Base-by-base conservation (phyloP, 1,140 invertebrate genomes). In the Littorina saxatilis region DNA sequence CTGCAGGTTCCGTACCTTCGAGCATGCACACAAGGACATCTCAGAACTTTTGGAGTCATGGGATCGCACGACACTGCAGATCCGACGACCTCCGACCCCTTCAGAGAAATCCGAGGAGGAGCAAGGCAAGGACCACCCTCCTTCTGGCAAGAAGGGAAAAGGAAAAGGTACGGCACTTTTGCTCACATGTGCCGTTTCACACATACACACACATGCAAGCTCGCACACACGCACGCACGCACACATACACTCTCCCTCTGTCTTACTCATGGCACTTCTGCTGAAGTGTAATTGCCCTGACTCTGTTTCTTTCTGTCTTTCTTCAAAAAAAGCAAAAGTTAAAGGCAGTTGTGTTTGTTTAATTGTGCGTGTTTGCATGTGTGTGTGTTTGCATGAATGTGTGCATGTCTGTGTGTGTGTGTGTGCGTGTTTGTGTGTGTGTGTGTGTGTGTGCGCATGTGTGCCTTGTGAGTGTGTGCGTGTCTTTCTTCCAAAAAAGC, bases 1-100 rank as follows among this genome's bases (percentile, higher is more conserved):
- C 5, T 85, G 35, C 81, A 91, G 92, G 76, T 93, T 93, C 87
- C 87, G 88, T 3, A 91, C 88, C 37, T 92, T 91, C 86, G 92
- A 93, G 83, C 84, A 88, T 73, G 78, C 79, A n/a, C 85, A 87
- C 61, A 92, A 92, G 75, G 91, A 93, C 20, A 89, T 93, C 32
- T 37, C 72, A 61, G 90, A 92, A 29, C 79, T 92, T 40, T 76
- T 92, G 2, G 90, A 92, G 27, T 85, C 83, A 61, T 93, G 92
- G 92, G 92, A 92, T 66, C 83, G 92, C 47, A 88, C 89, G 4
- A 87, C 89, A 15, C 83, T 91, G 17, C 81, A 82, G 35, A 66
- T 88, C 1, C 87, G 86, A 43, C 82, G 88, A 9, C 91, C 90
- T 23, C 82, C 83, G 2, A 90, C 90, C n/a, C 91, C 92, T 23